Evolutionary conservation across 2,113 vertebrate species (phyloP).

Genomic region (Hyperopisus bebe): DNA sequence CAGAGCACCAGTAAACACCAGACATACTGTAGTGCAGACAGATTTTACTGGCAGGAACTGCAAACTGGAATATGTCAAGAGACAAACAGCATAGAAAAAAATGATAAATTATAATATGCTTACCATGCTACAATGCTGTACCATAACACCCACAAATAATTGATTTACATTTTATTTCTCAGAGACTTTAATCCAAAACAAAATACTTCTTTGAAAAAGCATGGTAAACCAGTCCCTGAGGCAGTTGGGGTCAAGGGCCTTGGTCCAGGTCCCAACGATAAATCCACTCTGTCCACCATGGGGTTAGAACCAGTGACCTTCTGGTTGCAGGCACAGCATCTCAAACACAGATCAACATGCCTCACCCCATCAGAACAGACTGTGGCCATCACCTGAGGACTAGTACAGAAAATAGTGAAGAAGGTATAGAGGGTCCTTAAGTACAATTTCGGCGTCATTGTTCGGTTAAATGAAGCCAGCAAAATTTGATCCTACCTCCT

Average conservation of each 20-base stretch:
- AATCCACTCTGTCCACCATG: too few relatives aligned
- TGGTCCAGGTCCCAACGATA: not conserved
- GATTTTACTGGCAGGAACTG: not conserved
- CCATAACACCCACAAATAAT: not conserved
- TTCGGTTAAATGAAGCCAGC: not conserved
- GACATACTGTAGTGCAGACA: not conserved
- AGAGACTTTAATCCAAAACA: not conserved
- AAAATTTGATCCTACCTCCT: not conserved
- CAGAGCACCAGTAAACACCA: not conserved
- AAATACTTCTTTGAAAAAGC: not conserved
- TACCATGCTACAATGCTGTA: not conserved
- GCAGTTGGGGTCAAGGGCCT: not conserved
- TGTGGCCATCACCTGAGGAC: not conserved
- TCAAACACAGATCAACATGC: not conserved
- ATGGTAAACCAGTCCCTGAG: not conserved
- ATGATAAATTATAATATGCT: not conserved
- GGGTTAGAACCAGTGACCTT: not conserved
- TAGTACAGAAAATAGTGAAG: not conserved
- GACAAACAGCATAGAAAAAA: not conserved
- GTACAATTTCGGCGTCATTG: not conserved
- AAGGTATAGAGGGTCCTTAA: not conserved
- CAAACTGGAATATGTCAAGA: not conserved
- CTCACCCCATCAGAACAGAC: not conserved
- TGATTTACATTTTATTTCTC: not conserved
- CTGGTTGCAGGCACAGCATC: not conserved